Conservation (phyloP, 2,113 vertebrate species). For the Thamnophis sirtalis region DNA sequence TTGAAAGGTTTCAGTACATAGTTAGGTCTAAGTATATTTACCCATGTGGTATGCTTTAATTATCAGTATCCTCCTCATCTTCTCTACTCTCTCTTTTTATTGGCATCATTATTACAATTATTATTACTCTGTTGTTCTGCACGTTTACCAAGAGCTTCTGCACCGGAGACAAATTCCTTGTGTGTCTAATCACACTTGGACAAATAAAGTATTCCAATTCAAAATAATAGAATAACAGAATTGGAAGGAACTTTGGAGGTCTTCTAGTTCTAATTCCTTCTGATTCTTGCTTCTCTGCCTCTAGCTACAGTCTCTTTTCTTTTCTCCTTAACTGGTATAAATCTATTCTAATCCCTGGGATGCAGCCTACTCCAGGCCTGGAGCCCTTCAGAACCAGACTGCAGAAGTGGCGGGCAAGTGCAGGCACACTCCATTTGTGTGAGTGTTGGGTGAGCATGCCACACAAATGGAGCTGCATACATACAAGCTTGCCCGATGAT, state of each 20-base stretch:
- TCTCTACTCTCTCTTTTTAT: background rate
- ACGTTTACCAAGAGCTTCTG: background rate
- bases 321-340: background rate
- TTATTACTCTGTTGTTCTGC: background rate
- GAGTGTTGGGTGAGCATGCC: background rate
- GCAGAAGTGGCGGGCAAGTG: background rate
- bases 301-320: background rate
- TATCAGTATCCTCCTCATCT: background rate
- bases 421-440: background rate
- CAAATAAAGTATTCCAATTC: background rate
- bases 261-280: background rate
- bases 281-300: background rate
- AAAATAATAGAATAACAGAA: background rate
- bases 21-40: background rate
- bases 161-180: background rate
- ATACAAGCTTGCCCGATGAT: background rate
- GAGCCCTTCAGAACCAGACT: background rate
- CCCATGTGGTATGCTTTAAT: background rate
- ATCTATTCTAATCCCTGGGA: background rate
- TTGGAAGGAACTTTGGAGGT: background rate
- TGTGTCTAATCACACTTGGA: background rate
- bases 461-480: background rate
- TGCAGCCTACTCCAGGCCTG: background rate
- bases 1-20: background rate
- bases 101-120: background rate